Evolutionary conservation across 2,888 invertebrate species (phyloP).

Genomic region (Sphaerophoria taeniata): DNA sequence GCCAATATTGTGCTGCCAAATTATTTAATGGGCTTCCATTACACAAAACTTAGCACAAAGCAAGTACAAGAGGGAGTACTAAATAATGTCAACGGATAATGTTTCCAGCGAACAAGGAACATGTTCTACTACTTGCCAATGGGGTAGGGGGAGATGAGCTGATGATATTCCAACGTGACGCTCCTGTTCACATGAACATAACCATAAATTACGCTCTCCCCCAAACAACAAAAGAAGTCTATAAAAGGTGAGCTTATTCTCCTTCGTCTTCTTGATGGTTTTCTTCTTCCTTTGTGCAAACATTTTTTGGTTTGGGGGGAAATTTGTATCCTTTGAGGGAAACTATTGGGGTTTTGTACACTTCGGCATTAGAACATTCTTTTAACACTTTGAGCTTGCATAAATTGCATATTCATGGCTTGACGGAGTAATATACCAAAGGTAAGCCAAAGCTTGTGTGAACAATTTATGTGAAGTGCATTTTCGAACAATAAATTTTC

Average conservation of each 20-base stretch:
- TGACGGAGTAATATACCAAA: background rate
- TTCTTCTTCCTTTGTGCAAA: background rate
- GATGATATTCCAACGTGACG: constrained; percentile 38
- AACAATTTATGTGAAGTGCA: constrained; percentile 69
- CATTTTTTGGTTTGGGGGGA: background rate
- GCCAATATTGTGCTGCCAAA: constrained; percentile 57
- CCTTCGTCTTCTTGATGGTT: background rate
- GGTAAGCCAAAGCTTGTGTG: constrained; percentile 49
- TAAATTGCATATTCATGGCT: constrained; percentile 58
- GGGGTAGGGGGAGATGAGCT: background rate
- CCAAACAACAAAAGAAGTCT: constrained; percentile 2
- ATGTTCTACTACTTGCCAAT: background rate
- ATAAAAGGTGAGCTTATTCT: constrained; percentile 26
- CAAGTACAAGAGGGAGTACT: constrained; percentile 16
- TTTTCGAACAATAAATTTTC: constrained; percentile 61
- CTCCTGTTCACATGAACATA: constrained; percentile 44
- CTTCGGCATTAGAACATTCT: constrained; percentile 17
- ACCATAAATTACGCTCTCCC: constrained; percentile 65
- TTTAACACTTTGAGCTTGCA: constrained; percentile 23
- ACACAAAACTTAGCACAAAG: background rate
- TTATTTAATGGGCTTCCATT: constrained; percentile 54
- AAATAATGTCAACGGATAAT: constrained; percentile 36
- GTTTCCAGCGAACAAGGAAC: constrained; percentile 9
- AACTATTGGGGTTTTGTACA: constrained; percentile 7
- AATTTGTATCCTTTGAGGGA: constrained; percentile 42